A percentile compares a stretch with the other conserved stretches of the same genome.
These are phyloP conservation scores for Eupelmus urozonus DNA, from an alignment of 2,888 invertebrate species.

Conservation along the genomic window DNA sequence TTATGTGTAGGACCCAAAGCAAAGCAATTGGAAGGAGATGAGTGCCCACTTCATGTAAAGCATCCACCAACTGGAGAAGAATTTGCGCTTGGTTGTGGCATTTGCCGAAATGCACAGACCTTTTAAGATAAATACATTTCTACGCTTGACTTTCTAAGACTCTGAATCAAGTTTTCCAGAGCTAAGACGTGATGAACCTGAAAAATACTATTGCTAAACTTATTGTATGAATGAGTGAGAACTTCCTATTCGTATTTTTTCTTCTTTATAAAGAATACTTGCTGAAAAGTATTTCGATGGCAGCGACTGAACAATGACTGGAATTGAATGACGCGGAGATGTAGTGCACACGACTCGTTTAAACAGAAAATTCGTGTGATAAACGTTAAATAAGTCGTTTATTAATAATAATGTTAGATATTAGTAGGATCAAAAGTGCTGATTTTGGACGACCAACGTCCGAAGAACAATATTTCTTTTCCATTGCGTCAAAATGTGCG, in stretches of 20 bases:
- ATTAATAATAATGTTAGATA: slow-evolving; percentile 60
- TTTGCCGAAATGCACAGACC: slow-evolving; percentile 96
- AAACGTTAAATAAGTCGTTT: slow-evolving; percentile 66
- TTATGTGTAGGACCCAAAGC: slow-evolving; percentile 88
- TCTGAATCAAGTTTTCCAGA: slow-evolving; percentile 45
- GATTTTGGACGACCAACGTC: background rate
- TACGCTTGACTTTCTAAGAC: slow-evolving; percentile 10
- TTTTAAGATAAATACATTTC: slow-evolving; percentile 80
- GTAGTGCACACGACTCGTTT: slow-evolving; percentile 31
- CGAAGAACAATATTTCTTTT: slow-evolving; percentile 41
- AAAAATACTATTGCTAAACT: slow-evolving; percentile 42
- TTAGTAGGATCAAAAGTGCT: slow-evolving; percentile 27
- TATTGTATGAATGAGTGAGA: slow-evolving; percentile 48
- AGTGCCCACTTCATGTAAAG: slow-evolving; percentile 96
- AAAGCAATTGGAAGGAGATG: slow-evolving; percentile 94
- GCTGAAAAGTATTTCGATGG: slow-evolving; percentile 32
- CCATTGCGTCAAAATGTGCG: slow-evolving; percentile 32
- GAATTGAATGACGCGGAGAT: slow-evolving; percentile 51
- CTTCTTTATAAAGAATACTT: slow-evolving; percentile 49
- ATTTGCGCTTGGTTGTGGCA: slow-evolving; percentile 98
- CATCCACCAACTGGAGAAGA: slow-evolving; percentile 99
- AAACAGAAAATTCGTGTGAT: slow-evolving; percentile 49
- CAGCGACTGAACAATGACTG: slow-evolving; percentile 46
- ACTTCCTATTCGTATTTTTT: slow-evolving; percentile 56
- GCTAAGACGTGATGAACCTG: slow-evolving; percentile 32